Evolutionary conservation across 2,888 invertebrate species (phyloP).

Genomic region (Noctuana brunneofusca): DNA sequence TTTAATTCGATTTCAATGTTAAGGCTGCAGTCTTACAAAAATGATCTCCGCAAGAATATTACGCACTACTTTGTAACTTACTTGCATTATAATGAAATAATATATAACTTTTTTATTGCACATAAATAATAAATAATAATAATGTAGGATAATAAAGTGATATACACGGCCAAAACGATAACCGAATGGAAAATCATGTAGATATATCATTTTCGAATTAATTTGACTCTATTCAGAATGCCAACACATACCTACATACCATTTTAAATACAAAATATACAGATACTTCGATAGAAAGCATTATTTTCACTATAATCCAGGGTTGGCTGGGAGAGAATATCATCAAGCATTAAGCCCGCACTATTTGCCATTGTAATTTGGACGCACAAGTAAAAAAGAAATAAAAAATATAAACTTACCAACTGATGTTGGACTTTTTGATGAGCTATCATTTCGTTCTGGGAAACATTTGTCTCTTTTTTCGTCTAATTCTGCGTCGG

Average conservation of each 20-base stretch:
- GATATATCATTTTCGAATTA: too few relatives aligned
- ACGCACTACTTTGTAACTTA: not conserved
- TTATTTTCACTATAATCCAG: too few relatives aligned
- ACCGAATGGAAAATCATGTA: too few relatives aligned
- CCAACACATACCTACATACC: not conserved
- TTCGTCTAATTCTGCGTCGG: conserved; percentile 86
- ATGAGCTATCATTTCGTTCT: conserved; percentile 74
- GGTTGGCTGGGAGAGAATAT: too few relatives aligned
- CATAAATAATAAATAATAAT: not conserved
- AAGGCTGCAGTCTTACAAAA: conserved; percentile 7
- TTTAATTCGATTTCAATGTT: conserved; percentile 25
- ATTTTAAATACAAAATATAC: not conserved
- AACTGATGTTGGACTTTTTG: conserved; percentile 87
- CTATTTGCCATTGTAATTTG: too few relatives aligned
- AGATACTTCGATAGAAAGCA: too few relatives aligned
- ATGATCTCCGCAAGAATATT: not conserved
- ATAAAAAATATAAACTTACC: conserved; percentile 67
- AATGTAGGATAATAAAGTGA: not conserved
- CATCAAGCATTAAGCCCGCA: too few relatives aligned
- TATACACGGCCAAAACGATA: not conserved
- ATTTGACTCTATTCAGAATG: not conserved
- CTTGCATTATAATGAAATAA: not conserved
- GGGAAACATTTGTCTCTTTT: conserved; percentile 74
- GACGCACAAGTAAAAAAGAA: not conserved
- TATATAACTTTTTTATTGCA: not conserved